Evolutionary conservation across 2,113 vertebrate species (phyloP), one percentile per base, ranked within the genome.

Genomic region (Capreolus pygargus): DNA sequence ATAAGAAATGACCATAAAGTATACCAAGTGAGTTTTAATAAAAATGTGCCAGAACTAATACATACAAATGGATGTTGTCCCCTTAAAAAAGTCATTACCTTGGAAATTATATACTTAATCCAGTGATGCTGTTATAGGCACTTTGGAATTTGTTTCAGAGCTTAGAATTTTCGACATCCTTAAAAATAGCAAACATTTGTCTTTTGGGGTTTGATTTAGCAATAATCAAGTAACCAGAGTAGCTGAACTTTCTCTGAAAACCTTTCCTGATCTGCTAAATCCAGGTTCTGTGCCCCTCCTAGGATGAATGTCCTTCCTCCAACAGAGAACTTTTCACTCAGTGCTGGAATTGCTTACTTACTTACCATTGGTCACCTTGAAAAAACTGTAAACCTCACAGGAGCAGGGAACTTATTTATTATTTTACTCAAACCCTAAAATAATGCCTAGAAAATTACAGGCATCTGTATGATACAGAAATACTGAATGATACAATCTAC

Each of bases 41-140:
- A 93, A 90, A 93, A 91, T 76, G 33, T 93, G 54, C 89, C 89
- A 86, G 67, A 78, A 91, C 33, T 87, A 79, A 97, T 36, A 78
- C 33, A 88, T 28, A 94, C n/a, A 94, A 79, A 81, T 45, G 74
- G 15, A 78, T 64, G 39, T 5, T 83, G 28, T 43, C 21, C 19
- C 55, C 57, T 95, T 58, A 33, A 95, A 97, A 33, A 90, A 97
- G 57, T 74, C 36, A 91, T 33, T 74, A 89, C 19, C 55, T 93
- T 84, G 3, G 70, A 94, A 95, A 90, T 74, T 47, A 93, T 9
- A 86, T 9, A 76, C 67, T 86, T 89, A 84, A 58, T 88, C 79
- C 74, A 94, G 55, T 12, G 50, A 86, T 12, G 33, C 8, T 82
- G 15, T 83, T 84, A 97, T 3, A 17, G n/a, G 70, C 1, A 57